Evolutionary conservation across 1,140 invertebrate species (phyloP), one percentile per base, ranked within the genome.

Genomic region (Bacillus rossius): DNA sequence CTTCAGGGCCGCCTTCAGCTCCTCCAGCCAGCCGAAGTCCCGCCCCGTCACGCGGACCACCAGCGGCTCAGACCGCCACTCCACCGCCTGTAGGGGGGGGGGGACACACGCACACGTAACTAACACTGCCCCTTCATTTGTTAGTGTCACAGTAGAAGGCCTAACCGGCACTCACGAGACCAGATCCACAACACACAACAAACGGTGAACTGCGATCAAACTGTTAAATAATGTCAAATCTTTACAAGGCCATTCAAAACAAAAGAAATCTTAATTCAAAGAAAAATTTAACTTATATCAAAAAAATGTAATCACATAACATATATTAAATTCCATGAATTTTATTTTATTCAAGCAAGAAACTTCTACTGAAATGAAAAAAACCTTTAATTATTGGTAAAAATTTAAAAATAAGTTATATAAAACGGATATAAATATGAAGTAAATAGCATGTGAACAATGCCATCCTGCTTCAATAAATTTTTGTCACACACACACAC

Each of bases 21-120:
- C 73, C 45, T 92, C 89, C 10, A 98, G 81, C 94, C 94, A 98
- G 2, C 69, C 70, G 66, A 85, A 91, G 63, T 83, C 81, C 49
- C 81, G 84, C 64, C 87, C 86, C 1, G 80, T 82, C 19, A 87
- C 76, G 56, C 80, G 66, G 57, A 87, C 81, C 1, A 85, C 67
- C 3, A 79, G 72, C 0, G 80, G 69, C 29, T 76, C 68, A 0
- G 50, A 17, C n/a, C 22, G 17, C 29, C 29, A 34, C 58, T 62
- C 25, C n/a, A 25, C 3, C 2, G 13, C 23, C 55, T 57, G n/a
- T n/a, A n/a, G n/a, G n/a, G n/a, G n/a, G n/a, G n/a, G n/a, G n/a
- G n/a, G n/a, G n/a, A n/a, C n/a, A n/a, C n/a, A n/a, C n/a, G 23
- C 23, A 52, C 29, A 34, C 4, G 16, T 16, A 52, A 52, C 22